Evolutionary conservation across 2,113 vertebrate genomes (phyloP), one percentile per base, ranked within the genome.

Genomic region (Anhinga anhinga): DNA sequence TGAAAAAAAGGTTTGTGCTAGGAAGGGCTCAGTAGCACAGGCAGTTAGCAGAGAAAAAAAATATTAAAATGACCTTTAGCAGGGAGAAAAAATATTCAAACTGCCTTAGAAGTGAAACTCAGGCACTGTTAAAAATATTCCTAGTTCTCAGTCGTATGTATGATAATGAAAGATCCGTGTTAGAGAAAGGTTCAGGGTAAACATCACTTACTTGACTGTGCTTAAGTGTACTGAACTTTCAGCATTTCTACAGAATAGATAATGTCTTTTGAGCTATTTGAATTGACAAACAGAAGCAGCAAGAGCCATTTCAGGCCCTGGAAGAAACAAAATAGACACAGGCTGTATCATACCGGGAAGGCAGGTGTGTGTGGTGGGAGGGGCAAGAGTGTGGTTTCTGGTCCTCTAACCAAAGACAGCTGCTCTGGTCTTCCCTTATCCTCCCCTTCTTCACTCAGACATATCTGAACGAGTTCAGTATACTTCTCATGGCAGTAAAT

Each of bases 381-480:
- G 14, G 12, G 26, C n/a, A n/a, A n/a, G 36, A 62, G 36, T 19
- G 23, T 73, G 53, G 7, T 44, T 94, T 91, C 70, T 87, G 44
- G 10, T 79, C 22, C 21, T 73, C 23, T 65, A 62, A 81, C 59
- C 34, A 81, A 78, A 73, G 36, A 36, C 69, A 80, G 13, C 53
- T 62, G 30, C 63, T 86, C 27, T 70, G 25, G n/a, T 78, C 42
- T 91, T 74, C 47, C 7, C 13, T 86, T 5, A 1, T 80, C 49
- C 11, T 58, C 22, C 11, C 15, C 21, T 52, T 88, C 58, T 69
- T 58, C 38, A 49, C 19, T 34, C 38, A 66, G 63, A 77, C 1
- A 0, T 59, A 56, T 36, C 45, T 0, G 0, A 70, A 81, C 0
- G 1, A 77, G 38, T 73, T 66, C n/a, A 27, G 18, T 81, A 5